Conservation (phyloP, 2,888 invertebrate species). For the Chirona hameri region DNA sequence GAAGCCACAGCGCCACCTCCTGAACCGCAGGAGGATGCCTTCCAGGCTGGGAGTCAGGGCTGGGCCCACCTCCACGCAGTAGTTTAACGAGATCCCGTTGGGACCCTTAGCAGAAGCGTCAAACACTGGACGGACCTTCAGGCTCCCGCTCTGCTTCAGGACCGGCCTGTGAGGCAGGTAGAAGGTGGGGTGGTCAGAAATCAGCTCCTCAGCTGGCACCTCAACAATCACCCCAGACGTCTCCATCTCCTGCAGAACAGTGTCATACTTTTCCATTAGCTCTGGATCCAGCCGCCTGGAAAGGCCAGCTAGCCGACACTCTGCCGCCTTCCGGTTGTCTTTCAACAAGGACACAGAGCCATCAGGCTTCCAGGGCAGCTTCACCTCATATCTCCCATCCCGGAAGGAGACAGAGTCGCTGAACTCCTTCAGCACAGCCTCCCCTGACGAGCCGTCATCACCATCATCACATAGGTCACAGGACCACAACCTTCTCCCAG, state of each 20-base stretch:
- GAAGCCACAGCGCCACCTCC: conserved; percentile 30
- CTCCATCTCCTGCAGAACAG: conserved; percentile 29
- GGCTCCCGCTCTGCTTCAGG: conserved; percentile 1
- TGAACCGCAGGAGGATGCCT: conserved; percentile 28
- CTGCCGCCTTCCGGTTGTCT: conserved; percentile 13
- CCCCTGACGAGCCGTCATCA: neutral
- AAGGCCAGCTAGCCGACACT: conserved; percentile 24
- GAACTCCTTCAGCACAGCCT: neutral
- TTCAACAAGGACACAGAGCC: conserved; percentile 14
- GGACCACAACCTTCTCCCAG: neutral
- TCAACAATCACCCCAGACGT: conserved; percentile 27
- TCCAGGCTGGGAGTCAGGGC: conserved; percentile 27
- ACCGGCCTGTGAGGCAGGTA: conserved; percentile 32
- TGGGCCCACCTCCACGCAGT: conserved; percentile 30
- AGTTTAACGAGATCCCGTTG: conserved; percentile 31
- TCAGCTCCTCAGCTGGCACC: conserved; percentile 4
- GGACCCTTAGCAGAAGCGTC: conserved; percentile 31
- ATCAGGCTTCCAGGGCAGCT: conserved; percentile 31
- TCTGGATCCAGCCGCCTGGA: conserved; percentile 31
- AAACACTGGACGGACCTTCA: conserved; percentile 30
- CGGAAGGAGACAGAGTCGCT: neutral
- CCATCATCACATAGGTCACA: neutral
- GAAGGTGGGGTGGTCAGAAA: neutral
- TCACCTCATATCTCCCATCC: conserved; percentile 32
- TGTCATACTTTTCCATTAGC: conserved; percentile 25